Evolutionary conservation across 1,140 invertebrate species (phyloP).

Genomic region (Zelostemma sp.): DNA sequence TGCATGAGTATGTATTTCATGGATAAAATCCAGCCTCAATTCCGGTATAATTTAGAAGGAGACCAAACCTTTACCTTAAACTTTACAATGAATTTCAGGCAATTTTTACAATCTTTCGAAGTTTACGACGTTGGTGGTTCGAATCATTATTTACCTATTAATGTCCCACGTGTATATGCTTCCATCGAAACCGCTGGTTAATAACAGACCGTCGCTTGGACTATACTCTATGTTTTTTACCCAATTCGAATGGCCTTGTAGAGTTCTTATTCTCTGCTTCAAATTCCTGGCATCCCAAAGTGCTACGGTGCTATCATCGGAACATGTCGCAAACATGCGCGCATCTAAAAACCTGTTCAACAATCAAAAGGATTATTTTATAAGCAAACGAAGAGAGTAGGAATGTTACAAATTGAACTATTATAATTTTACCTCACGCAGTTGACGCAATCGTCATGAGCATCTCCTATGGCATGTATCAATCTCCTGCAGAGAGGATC

Average conservation of each 20-base stretch:
- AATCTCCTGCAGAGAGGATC: constrained; percentile 86
- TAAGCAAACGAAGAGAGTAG: too few species aligned
- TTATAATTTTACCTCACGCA: constrained; percentile 95
- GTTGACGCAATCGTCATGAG: constrained; percentile 92
- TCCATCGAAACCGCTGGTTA: constrained; percentile 94
- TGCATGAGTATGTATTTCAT: neutral
- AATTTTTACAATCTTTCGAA: neutral
- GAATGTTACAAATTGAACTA: too few species aligned
- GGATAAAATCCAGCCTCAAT: neutral
- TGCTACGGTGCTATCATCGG: constrained; percentile 92
- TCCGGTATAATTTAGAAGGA: neutral
- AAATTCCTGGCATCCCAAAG: constrained; percentile 92
- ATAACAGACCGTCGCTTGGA: constrained; percentile 84
- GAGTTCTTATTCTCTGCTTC: constrained; percentile 79
- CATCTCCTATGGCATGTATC: constrained; percentile 82
- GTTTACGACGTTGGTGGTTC: neutral
- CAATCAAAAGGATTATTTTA: too few species aligned
- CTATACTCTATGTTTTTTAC: constrained; percentile 97
- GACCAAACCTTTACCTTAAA: constrained; percentile 1
- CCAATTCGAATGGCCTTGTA: constrained; percentile 94
- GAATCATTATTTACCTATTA: constrained; percentile 82
- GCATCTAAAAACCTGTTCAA: constrained; percentile 85
- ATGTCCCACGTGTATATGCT: constrained; percentile 96
- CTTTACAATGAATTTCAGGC: neutral
- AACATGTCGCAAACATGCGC: constrained; percentile 91